A percentile compares a stretch with the other conserved stretches of the same genome.
These are phyloP conservation scores for Tyrannus savana DNA, from an alignment of 2,113 vertebrate species.

Conservation along the genomic window DNA sequence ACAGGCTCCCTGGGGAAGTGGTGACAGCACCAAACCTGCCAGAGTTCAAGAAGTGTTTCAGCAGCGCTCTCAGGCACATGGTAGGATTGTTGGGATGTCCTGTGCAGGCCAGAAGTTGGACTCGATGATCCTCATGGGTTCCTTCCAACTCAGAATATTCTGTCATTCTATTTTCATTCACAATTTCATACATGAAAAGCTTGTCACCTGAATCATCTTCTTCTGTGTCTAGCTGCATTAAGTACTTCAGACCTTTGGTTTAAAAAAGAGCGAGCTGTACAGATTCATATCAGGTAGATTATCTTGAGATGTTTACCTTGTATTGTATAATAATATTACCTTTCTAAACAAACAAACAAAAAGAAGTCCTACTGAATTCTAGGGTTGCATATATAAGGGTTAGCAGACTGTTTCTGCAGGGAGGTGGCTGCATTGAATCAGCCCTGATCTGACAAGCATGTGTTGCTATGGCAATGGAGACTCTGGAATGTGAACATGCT, in stretches of 20 bases:
- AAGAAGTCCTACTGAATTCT: not conserved
- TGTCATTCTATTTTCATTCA: not conserved
- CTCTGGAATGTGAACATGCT: not conserved
- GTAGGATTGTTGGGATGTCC: not conserved
- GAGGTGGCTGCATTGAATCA: not conserved
- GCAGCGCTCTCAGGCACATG: not conserved
- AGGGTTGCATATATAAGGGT: not conserved
- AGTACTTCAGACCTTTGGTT: not conserved
- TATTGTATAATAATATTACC: not conserved
- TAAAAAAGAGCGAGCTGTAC: not conserved
- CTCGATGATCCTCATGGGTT: rapidly evolving
- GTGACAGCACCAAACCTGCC: not conserved
- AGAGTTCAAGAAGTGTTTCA: rapidly evolving
- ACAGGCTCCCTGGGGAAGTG: not conserved
- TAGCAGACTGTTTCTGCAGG: not conserved
- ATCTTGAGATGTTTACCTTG: not conserved
- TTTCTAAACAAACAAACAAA: not conserved
- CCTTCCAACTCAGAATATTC: not conserved
- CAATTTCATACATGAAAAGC: not conserved
- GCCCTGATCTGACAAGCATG: not conserved
- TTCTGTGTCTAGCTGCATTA: not conserved
- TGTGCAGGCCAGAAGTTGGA: not conserved
- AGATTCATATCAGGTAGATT: not conserved
- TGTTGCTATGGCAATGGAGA: slow-evolving; percentile 52
- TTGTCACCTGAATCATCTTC: not conserved